These are phyloP conservation scores for Geotrupes spiniger DNA, from an alignment of 2,888 invertebrate species.

Conservation along the genomic window DNA sequence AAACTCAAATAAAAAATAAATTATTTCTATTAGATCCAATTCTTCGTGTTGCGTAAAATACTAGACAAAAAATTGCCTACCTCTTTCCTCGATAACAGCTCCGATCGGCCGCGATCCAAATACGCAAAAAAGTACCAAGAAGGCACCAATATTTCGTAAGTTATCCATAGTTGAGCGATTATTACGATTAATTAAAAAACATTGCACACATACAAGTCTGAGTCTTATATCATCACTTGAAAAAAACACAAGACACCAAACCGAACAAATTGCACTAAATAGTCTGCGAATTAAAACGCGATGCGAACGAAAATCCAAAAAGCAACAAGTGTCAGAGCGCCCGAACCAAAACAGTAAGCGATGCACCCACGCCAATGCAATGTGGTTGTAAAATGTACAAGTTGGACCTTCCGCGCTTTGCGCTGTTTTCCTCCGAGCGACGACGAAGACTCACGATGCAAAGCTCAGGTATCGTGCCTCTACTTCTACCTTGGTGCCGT, in stretches of 20 bases:
- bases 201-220: conserved; percentile 15
- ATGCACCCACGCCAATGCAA: conserved; percentile 17
- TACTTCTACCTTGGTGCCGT: too few relatives aligned
- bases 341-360: conserved; percentile 6
- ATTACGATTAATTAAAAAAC: conserved; percentile 7
- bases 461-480: conserved; percentile 3
- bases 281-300: background rate
- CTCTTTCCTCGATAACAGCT: conserved; percentile 39
- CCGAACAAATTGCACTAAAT: background rate
- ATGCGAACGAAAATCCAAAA: conserved; percentile 2
- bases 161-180: background rate
- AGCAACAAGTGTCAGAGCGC: conserved; percentile 18
- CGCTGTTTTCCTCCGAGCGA: background rate
- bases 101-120: background rate
- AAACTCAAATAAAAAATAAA: too few relatives aligned
- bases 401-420: conserved; percentile 4
- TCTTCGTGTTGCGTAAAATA: too few relatives aligned
- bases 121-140: background rate
- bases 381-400: conserved; percentile 16
- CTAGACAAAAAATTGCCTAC: conserved; percentile 28
- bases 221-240: conserved; percentile 1
- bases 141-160: background rate
- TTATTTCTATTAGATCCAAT: too few relatives aligned
- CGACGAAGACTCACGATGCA: conserved; percentile 3
- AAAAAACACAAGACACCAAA: conserved; percentile 1